These are phyloP conservation scores for Colossoma macropomum DNA, from an alignment of 2,113 vertebrate species.

Conservation along the genomic window DNA sequence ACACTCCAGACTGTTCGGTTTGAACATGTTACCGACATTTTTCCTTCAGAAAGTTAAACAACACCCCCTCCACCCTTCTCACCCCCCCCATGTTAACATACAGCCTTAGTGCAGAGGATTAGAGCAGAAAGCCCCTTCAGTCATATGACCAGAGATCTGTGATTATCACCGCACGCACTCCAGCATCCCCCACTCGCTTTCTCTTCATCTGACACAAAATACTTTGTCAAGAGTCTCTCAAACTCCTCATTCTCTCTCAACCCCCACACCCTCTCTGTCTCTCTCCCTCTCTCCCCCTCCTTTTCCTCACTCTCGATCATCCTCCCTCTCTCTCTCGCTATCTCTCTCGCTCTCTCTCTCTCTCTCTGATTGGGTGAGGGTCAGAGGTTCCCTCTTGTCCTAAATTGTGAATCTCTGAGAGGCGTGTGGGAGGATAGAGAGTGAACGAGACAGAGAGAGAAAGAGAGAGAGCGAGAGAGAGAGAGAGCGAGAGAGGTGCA, in stretches of 20 bases:
- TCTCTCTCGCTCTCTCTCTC: not conserved
- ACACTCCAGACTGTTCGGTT: no score
- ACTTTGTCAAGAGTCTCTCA: not conserved
- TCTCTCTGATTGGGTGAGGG: slow-evolving; percentile 74
- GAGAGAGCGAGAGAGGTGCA: slow-evolving; percentile 47
- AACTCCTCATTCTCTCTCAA: not conserved
- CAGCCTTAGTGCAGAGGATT: not conserved
- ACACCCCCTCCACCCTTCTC: no score
- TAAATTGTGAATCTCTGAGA: slow-evolving; percentile 75
- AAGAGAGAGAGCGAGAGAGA: slow-evolving; percentile 54
- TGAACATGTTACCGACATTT: no score
- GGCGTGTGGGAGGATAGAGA: slow-evolving; percentile 72
- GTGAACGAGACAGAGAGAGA: slow-evolving; percentile 56
- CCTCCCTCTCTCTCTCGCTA: not conserved
- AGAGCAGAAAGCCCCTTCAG: not conserved
- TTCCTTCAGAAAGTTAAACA: no score
- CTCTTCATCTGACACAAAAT: slow-evolving; percentile 9
- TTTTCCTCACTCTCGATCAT: not conserved
- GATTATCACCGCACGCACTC: not conserved
- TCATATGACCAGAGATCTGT: not conserved
- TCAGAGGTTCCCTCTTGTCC: slow-evolving; percentile 67
- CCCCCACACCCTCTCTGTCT: slow-evolving; percentile 5
- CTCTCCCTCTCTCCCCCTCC: not conserved
- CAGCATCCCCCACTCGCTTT: not conserved
- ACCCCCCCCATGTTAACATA: not conserved